phyloP scores from a whole-genome alignment of 2,797 vertebrate species.

The Cryptoprocta ferox region DNA sequence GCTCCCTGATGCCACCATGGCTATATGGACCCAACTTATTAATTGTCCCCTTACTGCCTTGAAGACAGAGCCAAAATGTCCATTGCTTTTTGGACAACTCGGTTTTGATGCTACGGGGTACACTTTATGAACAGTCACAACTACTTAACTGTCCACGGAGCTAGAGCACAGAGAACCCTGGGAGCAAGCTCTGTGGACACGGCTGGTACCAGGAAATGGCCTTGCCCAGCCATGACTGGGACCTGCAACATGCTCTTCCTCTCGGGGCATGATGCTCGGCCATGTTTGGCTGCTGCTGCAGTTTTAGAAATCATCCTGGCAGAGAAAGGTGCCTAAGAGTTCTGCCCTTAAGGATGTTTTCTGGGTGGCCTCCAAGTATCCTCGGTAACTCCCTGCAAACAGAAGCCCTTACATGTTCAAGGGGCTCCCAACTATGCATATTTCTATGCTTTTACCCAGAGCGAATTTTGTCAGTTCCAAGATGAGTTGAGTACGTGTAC shows the following conservation, averaged over 20 bases:
- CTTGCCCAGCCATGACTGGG: neutral
- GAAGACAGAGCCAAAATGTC: neutral
- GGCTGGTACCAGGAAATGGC: neutral
- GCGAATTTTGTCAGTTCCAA: neutral
- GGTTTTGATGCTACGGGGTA: neutral
- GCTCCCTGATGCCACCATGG: neutral
- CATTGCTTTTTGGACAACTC: neutral
- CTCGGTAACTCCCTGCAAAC: neutral
- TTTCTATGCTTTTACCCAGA: neutral
- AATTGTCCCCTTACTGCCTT: neutral
- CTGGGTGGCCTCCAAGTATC: slow-evolving; percentile 15
- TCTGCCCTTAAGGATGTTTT: neutral
- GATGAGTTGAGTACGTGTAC: neutral
- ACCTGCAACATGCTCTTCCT: neutral
- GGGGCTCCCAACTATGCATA: neutral
- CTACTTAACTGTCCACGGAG: neutral
- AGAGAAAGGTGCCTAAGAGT: neutral
- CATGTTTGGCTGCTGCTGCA: neutral
- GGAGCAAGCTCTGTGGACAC: neutral
- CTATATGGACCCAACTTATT: neutral
- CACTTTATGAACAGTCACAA: neutral
- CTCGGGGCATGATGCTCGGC: accelerated
- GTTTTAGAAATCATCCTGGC: neutral
- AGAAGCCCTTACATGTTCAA: neutral
- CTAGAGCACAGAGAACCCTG: neutral